Evolutionary conservation across 1,140 invertebrate species (phyloP), one percentile per base, ranked within the genome.

Genomic region (Limonius californicus): DNA sequence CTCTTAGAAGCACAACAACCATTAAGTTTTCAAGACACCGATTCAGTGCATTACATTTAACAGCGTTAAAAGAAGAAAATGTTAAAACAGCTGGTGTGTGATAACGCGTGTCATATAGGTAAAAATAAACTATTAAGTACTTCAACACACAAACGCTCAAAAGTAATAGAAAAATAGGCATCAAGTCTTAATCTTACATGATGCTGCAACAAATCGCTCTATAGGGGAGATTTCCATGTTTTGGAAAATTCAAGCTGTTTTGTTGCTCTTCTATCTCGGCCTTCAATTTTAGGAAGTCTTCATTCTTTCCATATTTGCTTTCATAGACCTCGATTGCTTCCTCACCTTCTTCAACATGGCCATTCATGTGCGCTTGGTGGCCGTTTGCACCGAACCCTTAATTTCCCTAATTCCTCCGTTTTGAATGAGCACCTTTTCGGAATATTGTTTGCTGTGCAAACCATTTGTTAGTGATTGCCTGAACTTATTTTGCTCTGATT

Each of bases 151-250:
- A 53, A 60, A 35, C 50, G 20, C 18, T 16, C 14, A 50, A 53
- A 60, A 60, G 8, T 16, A 50, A 50, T 50, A 50, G 20, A 50
- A 50, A 50, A 50, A 50, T 50, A 50, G 45, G 19, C 14, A 9
- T 50, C n/a, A 12, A 9, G n/a, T 14, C 35, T 50, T 50, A 21
- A 45, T 45, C 42, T 64, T 53, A 64, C 72, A 74, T 74, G 8
- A 76, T 59, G 50, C 65, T 74, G 63, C 75, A 76, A 68, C 75
- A 76, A 18, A 75, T 70, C 3, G 74, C 72, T 27, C 72, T 54
- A 61, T 74, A 72, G 15, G 74, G 74, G 14, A 76, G 59, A 23
- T 62, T 58, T 8, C 64, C 67, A 20, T 70, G 66, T 58, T 65
- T 68, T 1, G 68, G 63, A 30, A 58, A 61, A 8, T 30, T 27